Evolutionary conservation across 30 jellyfish, hydroid and myxozoan species (phyloP).

Genomic region (Aurelia coerulea): DNA sequence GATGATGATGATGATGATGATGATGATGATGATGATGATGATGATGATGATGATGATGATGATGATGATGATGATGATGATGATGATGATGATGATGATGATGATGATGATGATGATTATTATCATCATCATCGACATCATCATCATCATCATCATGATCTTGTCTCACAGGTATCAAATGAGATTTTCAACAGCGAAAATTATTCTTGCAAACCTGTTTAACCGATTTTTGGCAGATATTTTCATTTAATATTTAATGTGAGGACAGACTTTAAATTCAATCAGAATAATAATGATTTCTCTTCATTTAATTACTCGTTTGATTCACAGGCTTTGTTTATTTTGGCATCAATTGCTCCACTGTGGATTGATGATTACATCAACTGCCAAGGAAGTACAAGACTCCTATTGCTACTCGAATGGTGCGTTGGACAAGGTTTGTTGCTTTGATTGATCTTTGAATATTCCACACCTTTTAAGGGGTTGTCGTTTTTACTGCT

Average conservation of each 20-base stretch:
- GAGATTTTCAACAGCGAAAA: not conserved
- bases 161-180: not conserved
- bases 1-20: too few relatives aligned
- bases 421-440: constrained; percentile 93
- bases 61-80: too few relatives aligned
- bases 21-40: too few relatives aligned
- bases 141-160: not conserved
- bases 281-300: not conserved
- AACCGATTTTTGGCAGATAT: too few relatives aligned
- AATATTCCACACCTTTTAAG: not conserved
- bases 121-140: too few relatives aligned
- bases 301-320: not conserved
- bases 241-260: not conserved
- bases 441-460: not conserved
- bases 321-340: constrained; percentile 71
- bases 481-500: too few relatives aligned
- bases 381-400: constrained; percentile 82
- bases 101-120: too few relatives aligned
- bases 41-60: too few relatives aligned
- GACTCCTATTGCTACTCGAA: constrained; percentile 78
- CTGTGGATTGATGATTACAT: constrained; percentile 76
- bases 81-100: too few relatives aligned
- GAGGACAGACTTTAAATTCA: not conserved
- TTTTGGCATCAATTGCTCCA: constrained; percentile 79
- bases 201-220: not conserved